phyloP scores from a whole-genome alignment of 2,888 invertebrate genomes.

The Plebejus argus region DNA sequence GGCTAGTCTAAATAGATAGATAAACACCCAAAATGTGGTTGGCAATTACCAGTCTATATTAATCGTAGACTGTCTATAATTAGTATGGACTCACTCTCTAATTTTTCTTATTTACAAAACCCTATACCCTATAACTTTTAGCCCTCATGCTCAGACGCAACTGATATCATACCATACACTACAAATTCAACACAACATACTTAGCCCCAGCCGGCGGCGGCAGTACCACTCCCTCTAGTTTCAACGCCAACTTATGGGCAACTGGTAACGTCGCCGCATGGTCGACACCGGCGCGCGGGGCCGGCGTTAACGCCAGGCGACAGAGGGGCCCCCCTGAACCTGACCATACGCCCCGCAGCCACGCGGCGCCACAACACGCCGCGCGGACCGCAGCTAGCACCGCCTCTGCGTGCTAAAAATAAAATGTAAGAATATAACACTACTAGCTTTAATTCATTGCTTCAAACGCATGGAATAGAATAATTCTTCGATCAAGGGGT shows the following conservation, averaged over 20 bases:
- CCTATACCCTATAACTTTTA: too few species aligned
- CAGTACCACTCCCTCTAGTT: conserved; percentile 95
- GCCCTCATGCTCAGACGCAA: too few species aligned
- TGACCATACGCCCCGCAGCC: conserved; percentile 89
- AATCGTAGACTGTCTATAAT: too few species aligned
- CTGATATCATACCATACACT: too few species aligned
- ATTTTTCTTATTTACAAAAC: too few species aligned
- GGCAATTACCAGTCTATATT: too few species aligned
- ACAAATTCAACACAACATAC: not conserved
- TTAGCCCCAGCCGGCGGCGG: conserved; percentile 62
- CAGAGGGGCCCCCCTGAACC: conserved; percentile 83
- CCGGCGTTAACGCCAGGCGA: conserved; percentile 70
- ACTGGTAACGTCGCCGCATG: conserved; percentile 91
- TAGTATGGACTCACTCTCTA: too few species aligned
- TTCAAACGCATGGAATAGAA: too few species aligned
- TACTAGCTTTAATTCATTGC: too few species aligned
- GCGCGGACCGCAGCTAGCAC: conserved; percentile 58
- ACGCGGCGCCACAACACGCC: conserved; percentile 88
- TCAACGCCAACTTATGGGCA: conserved; percentile 92
- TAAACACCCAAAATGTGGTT: too few species aligned
- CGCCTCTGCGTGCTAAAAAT: conserved; percentile 61
- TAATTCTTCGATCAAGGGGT: too few species aligned
- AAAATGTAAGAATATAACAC: not conserved
- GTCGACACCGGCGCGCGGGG: conserved; percentile 83
- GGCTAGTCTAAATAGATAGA: too few species aligned